Base-by-base conservation (phyloP, 2,113 vertebrate genomes). In the Aegithalos caudatus region DNA sequence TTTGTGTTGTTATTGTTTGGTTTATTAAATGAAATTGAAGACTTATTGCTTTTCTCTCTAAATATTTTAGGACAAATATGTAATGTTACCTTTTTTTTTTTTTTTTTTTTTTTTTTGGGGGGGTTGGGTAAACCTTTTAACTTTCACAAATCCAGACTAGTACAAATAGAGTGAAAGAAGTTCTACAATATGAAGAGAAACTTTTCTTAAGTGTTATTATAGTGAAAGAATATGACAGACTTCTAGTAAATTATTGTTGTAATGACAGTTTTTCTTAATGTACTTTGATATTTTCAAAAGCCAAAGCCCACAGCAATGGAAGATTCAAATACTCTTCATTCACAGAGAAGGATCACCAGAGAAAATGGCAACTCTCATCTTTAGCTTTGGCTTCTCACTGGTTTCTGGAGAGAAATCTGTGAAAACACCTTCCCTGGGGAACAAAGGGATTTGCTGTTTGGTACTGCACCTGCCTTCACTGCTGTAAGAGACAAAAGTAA, bases 391-490 rank as follows among this genome's bases (percentile, higher is more conserved):
- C 8, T 76, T 77, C 15, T 33, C 76, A 42, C 8, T 28, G 9
- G 17, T 31, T 21, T 18, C 60, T 91, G 56, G 17, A 80, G 45
- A 80, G n/a, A 83, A 80, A 76, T 21, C 23, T 76, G 29, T 42
- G 35, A 16, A 21, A 67, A 4, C 19, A 2, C 7, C 64, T 47
- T 80, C 37, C 54, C 16, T 61, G 28, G 10, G 14, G 22, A 79
- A 27, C 10, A 65, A 76, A 82, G 9, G 15, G 4, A 9, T 72
- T 77, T 76, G 17, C 7, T 57, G 7, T 21, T 64, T 53, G 40
- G 14, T 33, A 10, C 18, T 51, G 6, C 12, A 6, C 1, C 2
- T 18, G 15, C 4, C 72, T 78, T 28, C 1, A 1, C 8, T 57
- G 23, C 7, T 83, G 11, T 81, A 35, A 38, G 23, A 76, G 7